These are phyloP conservation scores for Macrophya annulata DNA, from an alignment of 2,888 invertebrate genomes.

Conservation along the genomic window DNA sequence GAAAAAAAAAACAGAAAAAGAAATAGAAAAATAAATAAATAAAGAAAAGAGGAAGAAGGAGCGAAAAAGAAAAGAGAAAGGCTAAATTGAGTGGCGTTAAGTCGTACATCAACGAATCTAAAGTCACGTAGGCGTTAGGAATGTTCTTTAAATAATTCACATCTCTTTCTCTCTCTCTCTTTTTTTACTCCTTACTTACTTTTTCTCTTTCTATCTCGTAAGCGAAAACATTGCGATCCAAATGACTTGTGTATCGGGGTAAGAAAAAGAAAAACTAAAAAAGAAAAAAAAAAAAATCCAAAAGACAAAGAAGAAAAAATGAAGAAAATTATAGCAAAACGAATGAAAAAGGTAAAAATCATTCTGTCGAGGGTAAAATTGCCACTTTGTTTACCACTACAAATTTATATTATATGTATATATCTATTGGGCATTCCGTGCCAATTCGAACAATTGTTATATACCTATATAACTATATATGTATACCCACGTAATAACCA, in stretches of 20 bases:
- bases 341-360: background rate
- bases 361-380: background rate
- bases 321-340: background rate
- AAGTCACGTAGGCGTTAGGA: conserved; percentile 44
- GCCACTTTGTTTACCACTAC: background rate
- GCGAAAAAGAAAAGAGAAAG: conserved; percentile 34
- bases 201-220: conserved; percentile 5
- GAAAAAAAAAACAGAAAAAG: background rate
- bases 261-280: background rate
- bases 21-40: background rate
- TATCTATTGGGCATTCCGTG: background rate
- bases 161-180: conserved; percentile 30
- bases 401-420: background rate
- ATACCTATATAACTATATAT: background rate
- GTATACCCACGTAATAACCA: background rate
- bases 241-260: background rate
- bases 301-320: background rate
- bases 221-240: background rate
- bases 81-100: conserved; percentile 51
- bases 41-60: background rate
- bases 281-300: background rate
- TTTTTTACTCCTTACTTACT: background rate
- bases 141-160: conserved; percentile 50
- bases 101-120: conserved; percentile 43
- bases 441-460: background rate